Conservation (phyloP, 2,888 invertebrate genomes). For the Ormyrus rosae region DNA sequence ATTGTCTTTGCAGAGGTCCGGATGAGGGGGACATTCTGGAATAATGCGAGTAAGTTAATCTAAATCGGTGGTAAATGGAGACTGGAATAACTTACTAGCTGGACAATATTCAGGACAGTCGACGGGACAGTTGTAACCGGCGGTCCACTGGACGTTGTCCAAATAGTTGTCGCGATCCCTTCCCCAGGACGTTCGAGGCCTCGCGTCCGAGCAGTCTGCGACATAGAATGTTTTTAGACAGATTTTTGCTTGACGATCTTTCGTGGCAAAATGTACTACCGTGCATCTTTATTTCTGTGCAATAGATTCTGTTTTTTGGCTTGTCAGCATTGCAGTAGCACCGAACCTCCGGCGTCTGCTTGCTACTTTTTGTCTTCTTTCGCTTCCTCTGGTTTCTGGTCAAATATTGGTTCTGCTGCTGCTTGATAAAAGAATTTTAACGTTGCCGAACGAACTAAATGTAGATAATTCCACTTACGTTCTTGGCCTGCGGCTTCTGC, state of each 20-base stretch:
- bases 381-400: background rate
- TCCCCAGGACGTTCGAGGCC: conserved; percentile 30
- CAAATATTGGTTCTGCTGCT: background rate
- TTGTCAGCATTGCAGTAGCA: conserved; percentile 23
- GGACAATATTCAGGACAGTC: conserved; percentile 21
- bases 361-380: background rate
- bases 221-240: too few relatives aligned
- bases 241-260: too few relatives aligned
- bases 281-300: background rate
- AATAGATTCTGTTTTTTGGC: background rate
- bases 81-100: too few relatives aligned
- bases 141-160: conserved; percentile 18
- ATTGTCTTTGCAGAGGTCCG: too few relatives aligned
- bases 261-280: background rate
- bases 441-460: too few relatives aligned
- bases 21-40: too few relatives aligned
- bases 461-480: too few relatives aligned
- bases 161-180: conserved; percentile 33
- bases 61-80: too few relatives aligned
- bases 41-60: too few relatives aligned
- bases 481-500: too few relatives aligned
- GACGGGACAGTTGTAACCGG: background rate
- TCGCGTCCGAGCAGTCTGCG: conserved; percentile 4
- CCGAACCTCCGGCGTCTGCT: conserved; percentile 30
- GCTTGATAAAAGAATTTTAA: too few relatives aligned